phyloP scores from a whole-genome alignment of 2,888 invertebrate genomes.

The Philopedon plagiatum region DNA sequence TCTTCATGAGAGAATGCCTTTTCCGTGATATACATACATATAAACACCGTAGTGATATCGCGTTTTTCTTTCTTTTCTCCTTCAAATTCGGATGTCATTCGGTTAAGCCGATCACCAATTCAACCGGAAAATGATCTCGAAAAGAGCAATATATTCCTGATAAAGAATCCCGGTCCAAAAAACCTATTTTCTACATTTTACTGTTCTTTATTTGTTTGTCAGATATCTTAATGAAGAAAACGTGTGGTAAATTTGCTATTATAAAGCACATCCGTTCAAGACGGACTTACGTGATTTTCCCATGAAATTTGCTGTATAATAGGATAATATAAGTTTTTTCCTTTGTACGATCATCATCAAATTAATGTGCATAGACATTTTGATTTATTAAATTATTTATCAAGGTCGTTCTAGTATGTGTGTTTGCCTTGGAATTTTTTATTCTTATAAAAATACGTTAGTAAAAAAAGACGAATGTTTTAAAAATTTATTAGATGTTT shows the following conservation, averaged over 20 bases:
- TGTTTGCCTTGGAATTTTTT: background rate
- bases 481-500: background rate
- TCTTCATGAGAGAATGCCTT: no score
- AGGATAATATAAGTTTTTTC: constrained; percentile 4
- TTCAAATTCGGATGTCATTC: no score
- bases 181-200: background rate
- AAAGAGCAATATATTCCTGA: no score
- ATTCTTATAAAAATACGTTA: background rate
- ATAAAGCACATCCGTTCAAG: constrained; percentile 6
- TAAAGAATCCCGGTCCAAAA: no score
- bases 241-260: constrained; percentile 5
- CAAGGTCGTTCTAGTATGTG: constrained; percentile 1
- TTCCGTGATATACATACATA: no score
- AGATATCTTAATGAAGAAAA: constrained; percentile 2
- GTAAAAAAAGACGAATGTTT: no score
- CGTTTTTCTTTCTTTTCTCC: no score
- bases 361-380: constrained; percentile 6
- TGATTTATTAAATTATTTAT: constrained; percentile 6
- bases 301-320: constrained; percentile 18
- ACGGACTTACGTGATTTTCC: constrained; percentile 15
- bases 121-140: no score
- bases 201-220: background rate
- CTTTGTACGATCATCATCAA: background rate
- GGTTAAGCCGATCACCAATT: no score
- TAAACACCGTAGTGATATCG: no score